Evolutionary conservation across 35 echinoderm and acorn worm species (phyloP).

Genomic region (Lytechinus variegatus): DNA sequence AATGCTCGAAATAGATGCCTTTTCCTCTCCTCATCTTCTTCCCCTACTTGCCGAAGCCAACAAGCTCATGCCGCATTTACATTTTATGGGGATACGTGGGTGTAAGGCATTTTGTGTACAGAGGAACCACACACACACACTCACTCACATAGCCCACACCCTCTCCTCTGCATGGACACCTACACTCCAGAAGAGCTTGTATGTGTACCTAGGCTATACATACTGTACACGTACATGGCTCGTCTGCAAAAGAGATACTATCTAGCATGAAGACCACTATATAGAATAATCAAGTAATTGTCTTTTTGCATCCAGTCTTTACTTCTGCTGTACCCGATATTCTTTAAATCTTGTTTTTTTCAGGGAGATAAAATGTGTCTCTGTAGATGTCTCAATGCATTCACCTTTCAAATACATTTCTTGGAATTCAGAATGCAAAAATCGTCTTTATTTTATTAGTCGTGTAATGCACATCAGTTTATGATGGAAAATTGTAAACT

Average conservation of each 20-base stretch:
- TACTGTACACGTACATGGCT: neutral
- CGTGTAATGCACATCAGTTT: no score
- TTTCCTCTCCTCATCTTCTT: neutral
- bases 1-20: conserved; percentile 43
- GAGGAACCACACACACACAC: conserved; percentile 8
- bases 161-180: neutral
- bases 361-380: no score
- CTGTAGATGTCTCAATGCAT: no score
- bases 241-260: neutral
- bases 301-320: no score
- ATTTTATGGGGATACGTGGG: conserved; percentile 40
- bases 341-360: no score
- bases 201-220: neutral
- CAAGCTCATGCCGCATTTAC: conserved; percentile 27
- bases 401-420: no score
- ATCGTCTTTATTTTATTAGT: no score
- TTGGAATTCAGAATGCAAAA: neutral
- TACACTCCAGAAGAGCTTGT: neutral
- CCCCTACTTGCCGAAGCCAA: neutral
- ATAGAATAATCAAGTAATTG: no score
- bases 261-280: no score
- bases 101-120: neutral
- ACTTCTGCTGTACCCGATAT: no score
- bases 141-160: neutral
- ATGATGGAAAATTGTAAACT: no score